Percentiles rank a stretch among this genome's conserved stretches.
phyloP scores from a whole-genome alignment of 1,140 invertebrate species.

The Parasteatoda tepidariorum region DNA sequence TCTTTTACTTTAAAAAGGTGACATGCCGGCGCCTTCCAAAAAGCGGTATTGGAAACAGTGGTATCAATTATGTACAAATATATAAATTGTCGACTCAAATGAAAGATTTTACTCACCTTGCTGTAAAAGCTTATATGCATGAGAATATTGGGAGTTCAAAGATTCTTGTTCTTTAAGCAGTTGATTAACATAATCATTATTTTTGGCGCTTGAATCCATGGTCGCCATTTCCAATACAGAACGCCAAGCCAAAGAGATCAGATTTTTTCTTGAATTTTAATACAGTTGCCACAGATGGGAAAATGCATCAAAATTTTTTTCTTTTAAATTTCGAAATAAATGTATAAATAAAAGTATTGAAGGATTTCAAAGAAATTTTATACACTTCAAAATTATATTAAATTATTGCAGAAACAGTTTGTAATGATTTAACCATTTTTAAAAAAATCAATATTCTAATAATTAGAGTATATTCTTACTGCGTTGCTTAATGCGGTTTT shows the following conservation, averaged over 20 bases:
- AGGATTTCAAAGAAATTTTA: no score
- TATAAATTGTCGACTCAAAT: background rate
- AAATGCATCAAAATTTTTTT: background rate
- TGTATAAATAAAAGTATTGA: no score
- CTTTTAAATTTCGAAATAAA: background rate
- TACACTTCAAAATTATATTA: no score
- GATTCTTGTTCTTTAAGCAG: conserved; percentile 33
- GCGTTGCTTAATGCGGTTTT: no score
- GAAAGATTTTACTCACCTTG: conserved; percentile 13
- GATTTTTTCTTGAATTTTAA: conserved; percentile 6
- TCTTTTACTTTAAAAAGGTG: no score
- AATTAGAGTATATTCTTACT: no score
- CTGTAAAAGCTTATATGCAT: conserved; percentile 32
- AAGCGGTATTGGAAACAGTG: background rate
- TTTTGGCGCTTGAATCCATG: conserved; percentile 37
- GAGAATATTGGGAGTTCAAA: conserved; percentile 8
- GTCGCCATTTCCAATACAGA: conserved; percentile 48
- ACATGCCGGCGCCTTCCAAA: background rate
- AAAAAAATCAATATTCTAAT: no score
- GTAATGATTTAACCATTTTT: no score
- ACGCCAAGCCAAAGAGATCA: conserved; percentile 30
- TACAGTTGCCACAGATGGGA: background rate
- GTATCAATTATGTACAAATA: background rate
- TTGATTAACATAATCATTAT: conserved; percentile 45
- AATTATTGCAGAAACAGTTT: no score